Evolutionary conservation across 2,888 invertebrate species (phyloP).

Genomic region (Graphium colonna): DNA sequence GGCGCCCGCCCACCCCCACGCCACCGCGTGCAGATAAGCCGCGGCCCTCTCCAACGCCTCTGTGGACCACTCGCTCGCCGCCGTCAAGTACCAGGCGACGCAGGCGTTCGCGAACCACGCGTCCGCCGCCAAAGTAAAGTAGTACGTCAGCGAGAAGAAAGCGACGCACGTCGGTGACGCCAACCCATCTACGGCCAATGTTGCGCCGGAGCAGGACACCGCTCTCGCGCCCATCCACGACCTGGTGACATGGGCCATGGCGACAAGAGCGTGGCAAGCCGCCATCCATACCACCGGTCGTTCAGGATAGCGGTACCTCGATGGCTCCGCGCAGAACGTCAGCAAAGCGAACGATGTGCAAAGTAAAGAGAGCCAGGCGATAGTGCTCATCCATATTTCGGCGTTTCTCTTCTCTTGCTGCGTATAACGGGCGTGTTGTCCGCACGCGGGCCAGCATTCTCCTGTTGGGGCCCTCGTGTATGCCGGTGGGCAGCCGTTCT

Average conservation of each 20-base stretch:
- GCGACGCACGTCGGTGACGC: slow-evolving; percentile 84
- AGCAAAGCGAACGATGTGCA: slow-evolving; percentile 91
- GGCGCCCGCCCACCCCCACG: slow-evolving; percentile 93
- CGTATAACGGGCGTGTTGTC: slow-evolving; percentile 84
- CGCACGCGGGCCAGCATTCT: slow-evolving; percentile 84
- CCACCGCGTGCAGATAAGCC: slow-evolving; percentile 90
- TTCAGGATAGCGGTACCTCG: slow-evolving; percentile 95
- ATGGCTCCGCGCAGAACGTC: slow-evolving; percentile 94
- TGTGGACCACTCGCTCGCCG: slow-evolving; percentile 95
- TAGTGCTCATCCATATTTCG: slow-evolving; percentile 87
- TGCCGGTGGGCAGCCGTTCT: slow-evolving; percentile 80
- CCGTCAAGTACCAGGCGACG: slow-evolving; percentile 93
- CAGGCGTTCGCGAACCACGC: slow-evolving; percentile 94
- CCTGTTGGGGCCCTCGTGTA: slow-evolving; percentile 79
- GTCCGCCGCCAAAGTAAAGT: slow-evolving; percentile 88
- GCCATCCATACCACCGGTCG: slow-evolving; percentile 94
- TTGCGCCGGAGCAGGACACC: slow-evolving; percentile 55
- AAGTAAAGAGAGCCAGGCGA: slow-evolving; percentile 88
- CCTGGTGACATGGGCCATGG: slow-evolving; percentile 86
- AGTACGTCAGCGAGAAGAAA: slow-evolving; percentile 87
- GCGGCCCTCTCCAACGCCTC: slow-evolving; percentile 94
- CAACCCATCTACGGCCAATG: slow-evolving; percentile 70
- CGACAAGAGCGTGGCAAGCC: slow-evolving; percentile 90
- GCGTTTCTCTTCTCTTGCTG: slow-evolving; percentile 84
- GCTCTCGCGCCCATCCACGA: slow-evolving; percentile 77